A percentile compares a stretch with the other conserved stretches of the same genome.
Conservation (phyloP, 2,888 invertebrate species). For the Halocaridina rubra region DNA sequence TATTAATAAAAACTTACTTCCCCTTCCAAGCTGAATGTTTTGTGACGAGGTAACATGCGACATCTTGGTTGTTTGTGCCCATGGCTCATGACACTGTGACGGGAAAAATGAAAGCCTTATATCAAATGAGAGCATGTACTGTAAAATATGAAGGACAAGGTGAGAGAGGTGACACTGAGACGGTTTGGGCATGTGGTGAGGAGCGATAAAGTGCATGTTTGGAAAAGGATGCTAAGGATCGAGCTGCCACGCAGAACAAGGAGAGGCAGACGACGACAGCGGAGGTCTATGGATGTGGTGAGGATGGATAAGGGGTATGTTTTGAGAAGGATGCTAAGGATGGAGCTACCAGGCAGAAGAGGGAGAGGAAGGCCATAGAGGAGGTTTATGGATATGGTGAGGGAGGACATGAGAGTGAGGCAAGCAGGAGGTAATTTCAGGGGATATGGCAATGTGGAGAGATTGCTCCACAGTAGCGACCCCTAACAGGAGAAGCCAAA, state of each 20-base stretch:
- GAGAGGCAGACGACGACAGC: background rate
- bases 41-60: conserved; percentile 95
- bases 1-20: conserved; percentile 82
- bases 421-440: too few species aligned
- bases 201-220: background rate
- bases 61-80: conserved; percentile 80
- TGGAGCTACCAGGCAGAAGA: too few species aligned
- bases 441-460: too few species aligned
- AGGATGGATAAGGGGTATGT: too few species aligned
- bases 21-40: conserved; percentile 98
- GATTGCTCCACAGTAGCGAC: too few species aligned
- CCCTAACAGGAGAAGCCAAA: too few species aligned
- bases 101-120: background rate
- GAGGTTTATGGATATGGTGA: too few species aligned
- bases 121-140: background rate
- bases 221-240: background rate
- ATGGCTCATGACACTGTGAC: conserved; percentile 20
- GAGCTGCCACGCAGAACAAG: background rate
- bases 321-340: too few species aligned
- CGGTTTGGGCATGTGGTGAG: background rate
- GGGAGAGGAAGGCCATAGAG: too few species aligned
- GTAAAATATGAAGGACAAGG: background rate
- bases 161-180: background rate
- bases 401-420: too few species aligned
- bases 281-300: too few species aligned